Conservation (phyloP, 2,797 vertebrate species). For the Crenichthys baileyi region DNA sequence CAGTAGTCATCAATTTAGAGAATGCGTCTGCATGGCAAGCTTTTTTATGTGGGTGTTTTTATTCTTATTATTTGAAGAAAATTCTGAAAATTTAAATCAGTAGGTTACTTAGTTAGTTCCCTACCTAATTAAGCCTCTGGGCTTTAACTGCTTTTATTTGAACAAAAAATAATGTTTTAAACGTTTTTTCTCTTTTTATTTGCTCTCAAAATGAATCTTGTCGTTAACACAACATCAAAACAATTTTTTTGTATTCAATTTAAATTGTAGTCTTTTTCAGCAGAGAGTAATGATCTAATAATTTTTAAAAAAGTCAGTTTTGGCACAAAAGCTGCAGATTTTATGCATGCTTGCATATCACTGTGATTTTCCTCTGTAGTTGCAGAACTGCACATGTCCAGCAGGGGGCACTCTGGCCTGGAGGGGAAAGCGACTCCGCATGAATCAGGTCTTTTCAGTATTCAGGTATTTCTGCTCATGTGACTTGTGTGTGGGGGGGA, state of each 20-base stretch:
- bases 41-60: background rate
- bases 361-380: background rate
- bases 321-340: background rate
- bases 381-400: conserved; percentile 43
- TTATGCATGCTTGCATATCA: background rate
- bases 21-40: conserved; percentile 33
- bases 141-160: no score
- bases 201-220: no score
- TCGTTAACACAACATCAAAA: no score
- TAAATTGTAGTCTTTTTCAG: no score
- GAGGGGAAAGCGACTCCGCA: conserved; percentile 22
- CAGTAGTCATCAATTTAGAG: no score
- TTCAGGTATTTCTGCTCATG: conserved; percentile 23
- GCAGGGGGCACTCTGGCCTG: conserved; percentile 53
- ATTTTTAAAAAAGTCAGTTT: background rate
- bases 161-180: no score
- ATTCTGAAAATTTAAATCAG: background rate
- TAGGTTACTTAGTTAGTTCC: background rate
- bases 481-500: conserved; percentile 12
- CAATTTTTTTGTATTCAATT: background rate
- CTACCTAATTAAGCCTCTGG: background rate
- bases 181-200: no score
- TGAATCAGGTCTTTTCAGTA: conserved; percentile 16
- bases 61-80: conserved; percentile 2
- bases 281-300: background rate